Percentiles rank a stretch among this genome's conserved stretches.
Conservation (phyloP, 2,888 invertebrate genomes). For the Oxystoma pomonae region DNA sequence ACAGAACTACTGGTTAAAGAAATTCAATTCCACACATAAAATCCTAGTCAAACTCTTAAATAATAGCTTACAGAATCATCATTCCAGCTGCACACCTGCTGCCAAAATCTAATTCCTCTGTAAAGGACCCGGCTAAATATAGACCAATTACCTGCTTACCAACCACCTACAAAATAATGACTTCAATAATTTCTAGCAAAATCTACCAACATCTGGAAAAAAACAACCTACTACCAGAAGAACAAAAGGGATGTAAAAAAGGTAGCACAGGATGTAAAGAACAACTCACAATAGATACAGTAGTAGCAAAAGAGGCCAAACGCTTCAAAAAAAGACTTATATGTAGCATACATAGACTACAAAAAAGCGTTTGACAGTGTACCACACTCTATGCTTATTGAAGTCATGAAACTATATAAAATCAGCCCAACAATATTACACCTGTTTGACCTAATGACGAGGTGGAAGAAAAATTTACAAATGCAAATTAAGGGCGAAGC, state of each 20-base stretch:
- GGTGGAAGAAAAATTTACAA: background rate
- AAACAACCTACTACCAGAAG: background rate
- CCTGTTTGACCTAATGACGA: background rate
- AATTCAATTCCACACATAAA: background rate
- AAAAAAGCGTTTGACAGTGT: constrained; percentile 3
- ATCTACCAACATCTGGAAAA: background rate
- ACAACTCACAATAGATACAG: background rate
- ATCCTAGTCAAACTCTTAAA: background rate
- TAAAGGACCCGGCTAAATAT: constrained; percentile 4
- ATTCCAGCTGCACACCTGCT: background rate
- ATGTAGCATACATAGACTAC: constrained; percentile 6
- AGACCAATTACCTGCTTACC: constrained; percentile 8
- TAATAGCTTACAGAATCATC: background rate
- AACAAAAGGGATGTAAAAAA: constrained; percentile 1
- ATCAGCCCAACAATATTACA: background rate
- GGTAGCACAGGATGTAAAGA: background rate
- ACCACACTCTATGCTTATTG: background rate
- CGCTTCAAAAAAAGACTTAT: background rate
- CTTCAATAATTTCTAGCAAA: constrained; percentile 3
- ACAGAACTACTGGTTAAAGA: background rate
- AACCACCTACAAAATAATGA: constrained; percentile 1
- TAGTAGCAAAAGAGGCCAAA: background rate
- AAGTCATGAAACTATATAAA: background rate
- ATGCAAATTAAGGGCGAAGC: background rate
- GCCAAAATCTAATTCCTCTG: background rate